These are phyloP conservation scores for Microplitis mediator DNA, from an alignment of 1,140 invertebrate genomes.

Conservation along the genomic window DNA sequence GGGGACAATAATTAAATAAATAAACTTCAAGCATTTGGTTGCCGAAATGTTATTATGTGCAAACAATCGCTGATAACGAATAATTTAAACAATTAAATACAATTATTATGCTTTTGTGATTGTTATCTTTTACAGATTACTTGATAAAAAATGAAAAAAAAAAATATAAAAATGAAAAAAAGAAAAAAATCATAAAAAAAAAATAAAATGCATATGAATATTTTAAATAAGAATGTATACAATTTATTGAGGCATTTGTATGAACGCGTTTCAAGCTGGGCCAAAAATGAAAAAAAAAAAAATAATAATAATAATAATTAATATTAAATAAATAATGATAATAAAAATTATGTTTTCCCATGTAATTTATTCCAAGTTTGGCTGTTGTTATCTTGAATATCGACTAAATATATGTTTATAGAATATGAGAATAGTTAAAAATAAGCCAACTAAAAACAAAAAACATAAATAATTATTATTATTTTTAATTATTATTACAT, in stretches of 20 bases:
- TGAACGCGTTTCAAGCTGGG: constrained; percentile 34
- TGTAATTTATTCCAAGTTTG: constrained; percentile 39
- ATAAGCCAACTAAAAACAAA: constrained; percentile 16
- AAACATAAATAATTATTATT: constrained; percentile 10
- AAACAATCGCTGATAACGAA: constrained; percentile 28
- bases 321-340: constrained; percentile 1
- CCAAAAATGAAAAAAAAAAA: constrained; percentile 11
- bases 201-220: constrained; percentile 21
- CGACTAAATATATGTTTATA: constrained; percentile 31
- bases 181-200: constrained; percentile 2
- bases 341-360: constrained; percentile 35
- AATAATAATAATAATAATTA: too few species aligned
- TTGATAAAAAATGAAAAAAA: neutral
- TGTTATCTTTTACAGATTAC: constrained; percentile 35
- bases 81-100: neutral
- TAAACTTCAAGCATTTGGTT: constrained; percentile 22
- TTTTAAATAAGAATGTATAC: constrained; percentile 23
- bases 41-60: constrained; percentile 23
- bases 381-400: constrained; percentile 39
- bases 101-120: constrained; percentile 30
- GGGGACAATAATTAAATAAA: constrained; percentile 17
- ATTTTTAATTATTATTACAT: neutral
- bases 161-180: constrained; percentile 15
- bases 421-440: constrained; percentile 23
- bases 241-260: constrained; percentile 31